Conservation (phyloP, 2,797 vertebrate species). For the Molossus alvarezi region DNA sequence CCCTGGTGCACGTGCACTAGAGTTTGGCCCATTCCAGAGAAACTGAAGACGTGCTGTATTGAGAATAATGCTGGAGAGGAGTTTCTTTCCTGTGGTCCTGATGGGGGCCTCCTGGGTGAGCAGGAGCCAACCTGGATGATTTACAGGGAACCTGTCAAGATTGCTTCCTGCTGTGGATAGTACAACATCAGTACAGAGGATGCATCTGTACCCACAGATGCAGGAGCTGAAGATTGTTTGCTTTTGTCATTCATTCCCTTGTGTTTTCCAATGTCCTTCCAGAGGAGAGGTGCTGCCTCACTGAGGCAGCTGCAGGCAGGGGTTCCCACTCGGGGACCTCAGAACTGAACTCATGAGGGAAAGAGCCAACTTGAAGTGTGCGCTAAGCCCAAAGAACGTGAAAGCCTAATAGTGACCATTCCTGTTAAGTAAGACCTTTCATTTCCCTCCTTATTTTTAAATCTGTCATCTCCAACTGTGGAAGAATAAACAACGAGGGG, state of each 20-base stretch:
- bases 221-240: not conserved
- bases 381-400: not conserved
- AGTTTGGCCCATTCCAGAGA: not conserved
- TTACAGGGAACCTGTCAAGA: not conserved
- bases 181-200: not conserved
- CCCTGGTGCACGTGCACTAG: not conserved
- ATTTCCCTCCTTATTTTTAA: not conserved
- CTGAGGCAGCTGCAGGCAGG: not conserved
- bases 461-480: too few species aligned
- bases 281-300: not conserved
- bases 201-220: not conserved
- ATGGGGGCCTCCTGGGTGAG: not conserved
- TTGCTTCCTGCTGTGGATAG: not conserved
- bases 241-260: not conserved
- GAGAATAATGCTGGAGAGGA: fast-evolving
- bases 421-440: not conserved
- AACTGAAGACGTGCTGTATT: not conserved
- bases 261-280: not conserved
- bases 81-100: not conserved
- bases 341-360: not conserved
- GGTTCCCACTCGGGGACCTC: not conserved
- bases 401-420: not conserved
- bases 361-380: not conserved
- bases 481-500: not conserved
- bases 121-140: not conserved